Conservation (phyloP, 2,888 invertebrate genomes). For the Ariolimax columbianus region DNA sequence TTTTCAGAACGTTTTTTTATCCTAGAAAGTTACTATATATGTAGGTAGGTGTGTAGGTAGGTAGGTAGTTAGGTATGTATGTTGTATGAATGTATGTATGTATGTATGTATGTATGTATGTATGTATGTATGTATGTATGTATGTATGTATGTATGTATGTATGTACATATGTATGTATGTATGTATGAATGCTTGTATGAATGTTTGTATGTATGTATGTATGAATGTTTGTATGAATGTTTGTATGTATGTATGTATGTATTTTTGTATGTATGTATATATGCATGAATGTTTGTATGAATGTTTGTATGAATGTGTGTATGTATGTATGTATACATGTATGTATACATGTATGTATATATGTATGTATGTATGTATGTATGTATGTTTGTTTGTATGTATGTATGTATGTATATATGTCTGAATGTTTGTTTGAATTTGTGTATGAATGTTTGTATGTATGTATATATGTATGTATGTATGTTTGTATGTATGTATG, state of each 20-base stretch:
- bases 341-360: neutral
- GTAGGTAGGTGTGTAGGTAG: no score
- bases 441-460: neutral
- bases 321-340: neutral
- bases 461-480: neutral
- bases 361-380: neutral
- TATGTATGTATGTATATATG: neutral
- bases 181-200: conserved; percentile 1
- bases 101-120: no score
- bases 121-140: neutral
- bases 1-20: no score
- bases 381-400: neutral
- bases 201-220: neutral
- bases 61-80: neutral
- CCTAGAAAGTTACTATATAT: no score
- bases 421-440: no score
- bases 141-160: conserved; percentile 14
- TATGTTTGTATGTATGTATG: neutral
- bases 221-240: neutral
- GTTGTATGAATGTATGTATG: no score
- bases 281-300: neutral
- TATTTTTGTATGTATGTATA: neutral
- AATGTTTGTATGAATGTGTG: neutral
- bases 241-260: neutral
- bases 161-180: conserved; percentile 6